A percentile compares a stretch with the other conserved stretches of the same genome.
Evolutionary conservation across 2,888 invertebrate genomes (phyloP).

Genomic region (Anarsia innoxiella): DNA sequence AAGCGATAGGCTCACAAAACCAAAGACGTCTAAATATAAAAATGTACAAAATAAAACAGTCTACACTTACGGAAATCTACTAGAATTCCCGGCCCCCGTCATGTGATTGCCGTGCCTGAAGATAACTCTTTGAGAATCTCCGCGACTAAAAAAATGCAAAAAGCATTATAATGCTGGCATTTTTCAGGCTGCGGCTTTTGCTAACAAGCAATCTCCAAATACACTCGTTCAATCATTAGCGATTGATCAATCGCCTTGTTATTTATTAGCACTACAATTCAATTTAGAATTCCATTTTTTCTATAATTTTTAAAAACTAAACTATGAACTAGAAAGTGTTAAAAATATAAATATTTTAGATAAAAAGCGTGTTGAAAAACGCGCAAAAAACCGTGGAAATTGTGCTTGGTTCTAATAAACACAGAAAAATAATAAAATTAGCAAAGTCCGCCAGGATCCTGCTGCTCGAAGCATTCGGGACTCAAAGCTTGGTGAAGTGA

Average conservation of each 20-base stretch:
- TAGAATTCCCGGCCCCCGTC: conserved; percentile 76
- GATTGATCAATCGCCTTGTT: too few relatives aligned
- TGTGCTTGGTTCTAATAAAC: conserved; percentile 33
- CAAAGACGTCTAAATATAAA: too few relatives aligned
- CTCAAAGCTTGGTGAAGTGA: conserved; percentile 43
- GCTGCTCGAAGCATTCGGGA: conserved; percentile 36
- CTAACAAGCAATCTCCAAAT: conserved; percentile 5
- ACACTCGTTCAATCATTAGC: background rate
- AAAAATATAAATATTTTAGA: conserved; percentile 14
- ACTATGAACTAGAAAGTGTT: conserved; percentile 11
- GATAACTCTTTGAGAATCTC: conserved; percentile 83
- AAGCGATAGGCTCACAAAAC: too few relatives aligned
- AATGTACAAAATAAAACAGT: background rate
- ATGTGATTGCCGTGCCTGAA: conserved; percentile 84
- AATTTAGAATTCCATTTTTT: background rate
- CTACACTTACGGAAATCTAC: conserved; percentile 82
- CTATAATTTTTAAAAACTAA: conserved; percentile 3
- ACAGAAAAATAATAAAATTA: conserved; percentile 24
- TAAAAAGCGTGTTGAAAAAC: conserved; percentile 23
- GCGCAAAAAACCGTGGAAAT: conserved; percentile 30
- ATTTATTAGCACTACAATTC: too few relatives aligned
- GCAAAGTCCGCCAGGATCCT: conserved; percentile 18
- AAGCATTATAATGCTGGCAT: conserved; percentile 9
- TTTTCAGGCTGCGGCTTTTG: background rate
- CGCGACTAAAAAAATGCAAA: conserved; percentile 73